A percentile compares a stretch with the other conserved stretches of the same genome.
phyloP scores from a whole-genome alignment of 2,888 invertebrate species.

The Caenorhabditis zanzibari region DNA sequence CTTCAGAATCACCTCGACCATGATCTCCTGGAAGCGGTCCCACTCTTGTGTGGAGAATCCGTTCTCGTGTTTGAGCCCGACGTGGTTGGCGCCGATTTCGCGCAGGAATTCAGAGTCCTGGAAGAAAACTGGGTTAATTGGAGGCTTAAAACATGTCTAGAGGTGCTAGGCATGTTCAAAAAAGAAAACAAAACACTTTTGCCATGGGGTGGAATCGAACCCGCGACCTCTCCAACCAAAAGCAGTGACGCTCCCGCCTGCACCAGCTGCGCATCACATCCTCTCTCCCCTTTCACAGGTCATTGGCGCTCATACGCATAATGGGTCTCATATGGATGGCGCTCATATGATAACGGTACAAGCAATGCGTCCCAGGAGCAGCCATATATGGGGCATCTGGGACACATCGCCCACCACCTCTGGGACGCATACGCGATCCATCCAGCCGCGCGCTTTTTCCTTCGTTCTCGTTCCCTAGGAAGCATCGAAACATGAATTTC shows the following conservation, averaged over 20 bases:
- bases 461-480: no score
- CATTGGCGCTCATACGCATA: no score
- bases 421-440: no score
- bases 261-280: background rate
- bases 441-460: no score
- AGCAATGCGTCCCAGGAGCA: no score
- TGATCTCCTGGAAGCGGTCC: slow-evolving; percentile 73
- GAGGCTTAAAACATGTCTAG: background rate
- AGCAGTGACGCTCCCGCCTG: background rate
- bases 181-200: slow-evolving; percentile 1
- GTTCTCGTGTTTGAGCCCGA: slow-evolving; percentile 62
- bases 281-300: no score
- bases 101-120: slow-evolving; percentile 68
- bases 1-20: slow-evolving; percentile 79
- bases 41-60: slow-evolving; percentile 68
- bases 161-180: background rate
- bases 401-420: no score
- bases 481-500: no score
- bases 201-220: background rate
- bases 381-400: no score
- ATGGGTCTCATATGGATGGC: no score
- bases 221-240: background rate
- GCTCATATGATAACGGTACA: no score
- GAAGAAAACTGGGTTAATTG: background rate
- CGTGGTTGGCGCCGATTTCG: slow-evolving; percentile 73